Base-by-base conservation (phyloP, 92 coral and sea anemone species). In the Epizoanthus fatuus region DNA sequence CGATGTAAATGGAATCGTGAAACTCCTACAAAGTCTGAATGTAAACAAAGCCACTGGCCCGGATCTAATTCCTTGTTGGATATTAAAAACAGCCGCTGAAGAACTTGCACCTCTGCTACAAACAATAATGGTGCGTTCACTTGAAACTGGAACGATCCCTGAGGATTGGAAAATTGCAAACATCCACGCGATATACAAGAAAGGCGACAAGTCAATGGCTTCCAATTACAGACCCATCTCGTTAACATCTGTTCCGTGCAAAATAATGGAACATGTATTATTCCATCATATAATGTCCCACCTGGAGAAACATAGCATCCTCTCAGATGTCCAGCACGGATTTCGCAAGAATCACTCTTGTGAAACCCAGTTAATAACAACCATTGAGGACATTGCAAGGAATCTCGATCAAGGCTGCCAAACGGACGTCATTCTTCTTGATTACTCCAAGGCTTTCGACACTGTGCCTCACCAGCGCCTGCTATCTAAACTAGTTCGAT, bases 121-220 rank as follows among this genome's bases (percentile, higher is more conserved):
- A 22, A 22, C 25, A 22, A 22, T 22, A 22, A 22, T 22, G 25
- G 25, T 22, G 25, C 25, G 25, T 22, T 22, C 25, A 22, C 25
- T 22, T 22, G 6, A 9, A 63, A 63, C 67, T 63, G 52, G 81
- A 54, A 76, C 47, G 39, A 67, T 80, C 69, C 55, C 65, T 25
- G 73, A 39, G 20, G 89, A 85, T 63, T 84, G 83, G 81, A 57
- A 47, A 63, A 84, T 63, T 10, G 89, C 76, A 1, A 75, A 85
- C 67, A 53, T 75, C 3, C 70, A 60, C 49, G 76, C 84, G 7
- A 77, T 77, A 71, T 75, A 22, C 25, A 22, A 22, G 25, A 22
- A 22, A 22, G 25, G 25, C 25, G 25, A 22, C 25, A 22, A 22
- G 58, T 74, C 74, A 63, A 39, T 75, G 12, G 32, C 89, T 5